A percentile compares a stretch with the other conserved stretches of the same genome.
phyloP scores from a whole-genome alignment of 1,140 invertebrate species.

The Zaprionus capensis region DNA sequence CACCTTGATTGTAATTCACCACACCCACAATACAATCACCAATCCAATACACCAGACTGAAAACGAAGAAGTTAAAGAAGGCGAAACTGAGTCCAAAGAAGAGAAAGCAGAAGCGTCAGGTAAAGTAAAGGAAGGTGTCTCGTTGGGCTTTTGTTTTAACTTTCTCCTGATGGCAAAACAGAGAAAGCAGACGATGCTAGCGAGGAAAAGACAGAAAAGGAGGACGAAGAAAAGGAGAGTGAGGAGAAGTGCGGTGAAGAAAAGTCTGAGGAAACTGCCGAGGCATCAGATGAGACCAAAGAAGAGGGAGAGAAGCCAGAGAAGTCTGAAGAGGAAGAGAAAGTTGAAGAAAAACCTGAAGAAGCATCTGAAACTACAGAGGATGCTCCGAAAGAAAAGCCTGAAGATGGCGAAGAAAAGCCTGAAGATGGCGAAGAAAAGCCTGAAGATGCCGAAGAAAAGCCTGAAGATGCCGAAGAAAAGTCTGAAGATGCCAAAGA shows the following conservation, averaged over 20 bases:
- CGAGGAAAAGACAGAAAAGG: conserved; percentile 23
- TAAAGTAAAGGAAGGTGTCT: conserved; percentile 38
- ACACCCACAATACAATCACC: conserved; percentile 25
- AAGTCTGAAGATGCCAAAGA: conserved; percentile 18
- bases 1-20: conserved; percentile 37
- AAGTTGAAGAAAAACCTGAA: conserved; percentile 12
- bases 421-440: conserved; percentile 20
- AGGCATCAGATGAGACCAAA: conserved; percentile 8
- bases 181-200: conserved; percentile 32
- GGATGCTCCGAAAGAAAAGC: not conserved
- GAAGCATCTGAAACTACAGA: conserved; percentile 5
- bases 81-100: conserved; percentile 46
- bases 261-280: conserved; percentile 8
- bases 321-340: not conserved
- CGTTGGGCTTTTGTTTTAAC: conserved; percentile 27
- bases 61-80: conserved; percentile 51
- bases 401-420: conserved; percentile 1
- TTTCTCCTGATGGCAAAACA: conserved; percentile 41
- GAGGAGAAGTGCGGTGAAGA: conserved; percentile 24
- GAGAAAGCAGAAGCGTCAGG: conserved; percentile 58
- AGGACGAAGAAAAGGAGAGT: not conserved
- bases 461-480: conserved; percentile 18
- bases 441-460: conserved; percentile 16
- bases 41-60: conserved; percentile 54
- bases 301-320: conserved; percentile 9